Evolutionary conservation across 2,113 vertebrate species (phyloP), one percentile per base, ranked within the genome.

Genomic region (Oryzias melastigma): DNA sequence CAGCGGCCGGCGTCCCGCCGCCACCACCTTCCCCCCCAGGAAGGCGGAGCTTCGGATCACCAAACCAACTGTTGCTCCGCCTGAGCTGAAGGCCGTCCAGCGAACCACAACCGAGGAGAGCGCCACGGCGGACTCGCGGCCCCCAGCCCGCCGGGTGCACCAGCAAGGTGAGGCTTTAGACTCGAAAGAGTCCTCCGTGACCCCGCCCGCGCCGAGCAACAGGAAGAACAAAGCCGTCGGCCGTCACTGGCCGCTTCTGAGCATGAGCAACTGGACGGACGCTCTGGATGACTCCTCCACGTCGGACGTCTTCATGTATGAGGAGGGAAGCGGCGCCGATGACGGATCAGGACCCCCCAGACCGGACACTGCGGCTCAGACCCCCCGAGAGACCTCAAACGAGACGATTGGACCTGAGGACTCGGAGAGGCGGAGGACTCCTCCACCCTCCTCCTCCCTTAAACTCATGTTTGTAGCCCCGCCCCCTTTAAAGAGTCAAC

Each of bases 181-280:
- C 42, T 51, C 52, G 14, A 58, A 67, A 19, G 69, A 65, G 0
- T 48, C 53, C 8, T 46, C 49, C 5, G 5, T 13, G 27, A 20
- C 24, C 6, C 19, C 45, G 1, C 63, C 58, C 1, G 50, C 58
- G 1, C 56, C 87, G 4, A 68, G 66, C 71, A 89, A 82, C 65
- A 85, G 88, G 13, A 91, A 91, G 68, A 91, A 80, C 54, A 91
- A 90, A 48, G 82, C 83, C 3, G 20, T 64, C 1, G 76, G 58
- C 12, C 71, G 80, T 0, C 83, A 45, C 17, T 73, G 71, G 84
- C 42, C 49, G 0, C 64, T 62, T 4, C 20, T 56, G 45, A 80
- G 68, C 7, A 24, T 16, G 13, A 65, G 55, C 5, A 18, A 85
- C 70, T 52, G 47, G 71, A 73, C 73, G 7, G 65, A 73, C 8